These are phyloP conservation scores for Molossus alvarezi DNA, from an alignment of 2,797 vertebrate genomes.

Conservation along the genomic window DNA sequence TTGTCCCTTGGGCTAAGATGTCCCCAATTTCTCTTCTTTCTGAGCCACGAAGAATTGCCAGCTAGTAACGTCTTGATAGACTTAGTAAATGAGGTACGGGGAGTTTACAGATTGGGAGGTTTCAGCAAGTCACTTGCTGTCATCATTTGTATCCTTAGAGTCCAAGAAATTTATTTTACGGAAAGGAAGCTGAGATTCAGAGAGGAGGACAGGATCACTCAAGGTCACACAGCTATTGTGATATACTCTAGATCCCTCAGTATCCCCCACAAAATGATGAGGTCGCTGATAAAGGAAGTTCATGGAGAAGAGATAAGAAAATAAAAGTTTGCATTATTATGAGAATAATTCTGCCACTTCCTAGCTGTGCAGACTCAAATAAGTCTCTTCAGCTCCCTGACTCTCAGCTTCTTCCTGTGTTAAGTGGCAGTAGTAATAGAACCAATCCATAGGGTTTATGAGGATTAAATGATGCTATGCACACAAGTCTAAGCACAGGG, in stretches of 20 bases:
- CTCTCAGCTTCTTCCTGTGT: background rate
- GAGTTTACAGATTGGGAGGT: background rate
- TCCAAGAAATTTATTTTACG: constrained; percentile 51
- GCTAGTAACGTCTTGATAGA: background rate
- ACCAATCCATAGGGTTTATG: background rate
- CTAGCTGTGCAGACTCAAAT: background rate
- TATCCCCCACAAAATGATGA: constrained; percentile 21
- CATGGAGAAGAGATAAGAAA: background rate
- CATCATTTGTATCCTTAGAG: background rate
- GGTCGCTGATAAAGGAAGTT: background rate
- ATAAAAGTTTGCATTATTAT: background rate
- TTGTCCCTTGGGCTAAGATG: background rate
- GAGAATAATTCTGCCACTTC: background rate
- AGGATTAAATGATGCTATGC: background rate
- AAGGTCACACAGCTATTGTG: background rate
- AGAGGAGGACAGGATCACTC: background rate
- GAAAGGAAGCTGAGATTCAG: background rate
- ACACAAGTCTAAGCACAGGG: background rate
- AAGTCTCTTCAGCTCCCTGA: background rate
- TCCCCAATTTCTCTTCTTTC: background rate
- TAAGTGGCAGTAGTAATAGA: background rate
- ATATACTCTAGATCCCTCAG: background rate
- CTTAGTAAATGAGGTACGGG: background rate
- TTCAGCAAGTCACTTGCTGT: background rate
- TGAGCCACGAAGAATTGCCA: background rate